Conservation (phyloP, 2,113 vertebrate genomes). For the Cervus canadensis region DNA sequence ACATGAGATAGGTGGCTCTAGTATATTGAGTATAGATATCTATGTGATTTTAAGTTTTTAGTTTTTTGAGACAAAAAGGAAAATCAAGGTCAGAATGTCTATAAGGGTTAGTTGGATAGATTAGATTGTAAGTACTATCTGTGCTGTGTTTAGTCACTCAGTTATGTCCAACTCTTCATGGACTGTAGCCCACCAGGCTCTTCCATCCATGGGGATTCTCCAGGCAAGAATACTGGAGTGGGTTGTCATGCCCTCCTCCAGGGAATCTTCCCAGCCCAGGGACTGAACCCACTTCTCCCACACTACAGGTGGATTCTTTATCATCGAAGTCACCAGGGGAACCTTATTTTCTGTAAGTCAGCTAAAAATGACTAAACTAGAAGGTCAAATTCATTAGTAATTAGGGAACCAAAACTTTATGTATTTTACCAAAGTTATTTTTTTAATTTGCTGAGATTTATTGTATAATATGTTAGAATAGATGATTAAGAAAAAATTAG, state of each 20-base stretch:
- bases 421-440: neutral
- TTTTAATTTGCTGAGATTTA: slow-evolving; percentile 1
- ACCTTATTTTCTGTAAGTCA: neutral
- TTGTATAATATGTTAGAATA: neutral
- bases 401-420: neutral
- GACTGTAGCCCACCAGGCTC: neutral
- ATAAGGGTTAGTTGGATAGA: neutral
- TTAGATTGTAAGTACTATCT: neutral
- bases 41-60: neutral
- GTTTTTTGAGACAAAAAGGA: neutral
- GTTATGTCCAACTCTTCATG: neutral
- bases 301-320: neutral
- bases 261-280: neutral
- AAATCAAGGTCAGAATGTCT: neutral
- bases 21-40: neutral
- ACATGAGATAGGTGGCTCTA: neutral
- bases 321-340: neutral
- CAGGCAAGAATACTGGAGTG: neutral
- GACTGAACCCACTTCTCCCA: neutral
- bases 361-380: neutral
- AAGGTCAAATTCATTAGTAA: slow-evolving; percentile 24
- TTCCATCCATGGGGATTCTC: neutral
- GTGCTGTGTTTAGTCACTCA: neutral
- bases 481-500: neutral
- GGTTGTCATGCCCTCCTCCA: neutral